Conservation (phyloP, 64 coral and sea anemone species). For the Dendronephthya gigantea region DNA sequence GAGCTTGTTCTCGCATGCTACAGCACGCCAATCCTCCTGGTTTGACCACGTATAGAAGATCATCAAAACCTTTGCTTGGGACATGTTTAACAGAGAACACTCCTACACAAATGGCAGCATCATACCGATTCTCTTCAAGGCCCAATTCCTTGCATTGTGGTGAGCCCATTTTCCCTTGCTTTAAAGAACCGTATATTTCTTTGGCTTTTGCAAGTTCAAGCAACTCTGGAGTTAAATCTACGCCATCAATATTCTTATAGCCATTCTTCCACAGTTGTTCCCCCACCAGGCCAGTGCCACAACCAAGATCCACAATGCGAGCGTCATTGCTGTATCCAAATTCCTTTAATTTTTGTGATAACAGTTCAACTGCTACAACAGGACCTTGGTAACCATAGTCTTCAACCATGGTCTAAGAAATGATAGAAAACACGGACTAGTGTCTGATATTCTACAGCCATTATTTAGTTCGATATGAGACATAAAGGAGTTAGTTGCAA, state of each 20-base stretch:
- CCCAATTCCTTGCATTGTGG: background rate
- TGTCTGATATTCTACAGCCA: too few species aligned
- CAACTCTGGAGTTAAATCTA: conserved; percentile 10
- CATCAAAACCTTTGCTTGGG: background rate
- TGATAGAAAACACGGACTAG: too few species aligned
- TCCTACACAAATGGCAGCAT: background rate
- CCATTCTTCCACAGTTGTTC: background rate
- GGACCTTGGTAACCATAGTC: too few species aligned
- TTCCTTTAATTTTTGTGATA: background rate
- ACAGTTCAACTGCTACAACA: background rate
- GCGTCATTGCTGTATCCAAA: background rate
- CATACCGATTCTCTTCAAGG: background rate
- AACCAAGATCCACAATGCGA: conserved; percentile 7
- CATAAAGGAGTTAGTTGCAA: too few species aligned
- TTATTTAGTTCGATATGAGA: too few species aligned
- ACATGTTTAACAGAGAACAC: background rate
- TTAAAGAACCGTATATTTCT: background rate
- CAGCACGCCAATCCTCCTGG: conserved; percentile 7
- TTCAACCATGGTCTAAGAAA: too few species aligned
- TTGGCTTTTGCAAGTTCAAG: background rate
- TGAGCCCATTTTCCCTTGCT: background rate
- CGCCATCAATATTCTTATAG: background rate
- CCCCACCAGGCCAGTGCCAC: conserved; percentile 12
- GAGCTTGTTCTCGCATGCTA: background rate
- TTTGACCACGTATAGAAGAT: background rate